Evolutionary conservation across 2,113 vertebrate species (phyloP).

Genomic region (Ivindomyrus marchei): DNA sequence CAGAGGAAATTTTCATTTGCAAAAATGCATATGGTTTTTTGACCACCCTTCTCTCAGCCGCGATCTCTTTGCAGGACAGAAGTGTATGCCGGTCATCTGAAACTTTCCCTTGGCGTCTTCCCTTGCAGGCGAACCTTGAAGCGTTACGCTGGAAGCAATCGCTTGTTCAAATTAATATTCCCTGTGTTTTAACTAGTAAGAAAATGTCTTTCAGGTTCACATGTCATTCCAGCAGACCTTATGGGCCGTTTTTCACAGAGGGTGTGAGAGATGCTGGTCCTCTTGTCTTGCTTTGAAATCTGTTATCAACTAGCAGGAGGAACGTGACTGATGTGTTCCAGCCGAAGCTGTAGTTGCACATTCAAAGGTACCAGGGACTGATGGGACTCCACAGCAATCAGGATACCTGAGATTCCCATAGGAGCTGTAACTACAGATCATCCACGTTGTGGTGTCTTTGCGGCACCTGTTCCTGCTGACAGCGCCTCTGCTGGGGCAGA

Average conservation of each 20-base stretch:
- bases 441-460: not conserved
- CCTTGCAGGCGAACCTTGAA: slow-evolving; percentile 49
- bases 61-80: slow-evolving; percentile 29
- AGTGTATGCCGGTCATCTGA: slow-evolving; percentile 29
- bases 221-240: not conserved
- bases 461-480: not conserved
- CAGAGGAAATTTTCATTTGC: slow-evolving; percentile 33
- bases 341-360: not conserved
- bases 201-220: not conserved
- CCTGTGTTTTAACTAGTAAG: slow-evolving; percentile 37
- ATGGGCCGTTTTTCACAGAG: not conserved
- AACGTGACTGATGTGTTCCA: not conserved
- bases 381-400: not conserved
- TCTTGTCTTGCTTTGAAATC: not conserved
- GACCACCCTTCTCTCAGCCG: slow-evolving; percentile 14
- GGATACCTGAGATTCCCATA: not conserved
- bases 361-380: not conserved
- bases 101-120: slow-evolving; percentile 28
- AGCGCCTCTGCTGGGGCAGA: not conserved
- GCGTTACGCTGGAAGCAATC: slow-evolving; percentile 51
- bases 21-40: slow-evolving; percentile 23
- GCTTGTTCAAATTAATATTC: slow-evolving; percentile 62
- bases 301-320: not conserved
- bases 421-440: not conserved
- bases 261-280: not conserved